Percentiles rank a stretch among this genome's conserved stretches.
These are phyloP conservation scores for Heliconius congener DNA, from an alignment of 1,140 invertebrate species.

Conservation along the genomic window DNA sequence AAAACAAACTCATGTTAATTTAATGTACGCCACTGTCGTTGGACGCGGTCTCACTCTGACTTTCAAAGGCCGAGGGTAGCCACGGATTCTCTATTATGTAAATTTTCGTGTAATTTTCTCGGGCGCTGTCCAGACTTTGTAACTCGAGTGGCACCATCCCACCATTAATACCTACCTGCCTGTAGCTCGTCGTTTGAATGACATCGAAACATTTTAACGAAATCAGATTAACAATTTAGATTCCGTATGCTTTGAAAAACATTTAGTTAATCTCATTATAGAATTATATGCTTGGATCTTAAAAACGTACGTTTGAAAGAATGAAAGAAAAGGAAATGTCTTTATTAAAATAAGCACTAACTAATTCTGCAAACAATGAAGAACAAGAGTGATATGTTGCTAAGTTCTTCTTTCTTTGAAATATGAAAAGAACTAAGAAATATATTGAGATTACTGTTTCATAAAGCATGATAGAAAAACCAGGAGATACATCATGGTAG, in stretches of 20 bases:
- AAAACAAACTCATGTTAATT: constrained; percentile 36
- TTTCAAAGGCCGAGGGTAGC: constrained; percentile 76
- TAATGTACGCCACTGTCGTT: constrained; percentile 55
- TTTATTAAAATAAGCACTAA: too few relatives aligned
- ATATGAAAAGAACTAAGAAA: too few relatives aligned
- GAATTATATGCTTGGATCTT: too few relatives aligned
- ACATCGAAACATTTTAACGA: constrained; percentile 18
- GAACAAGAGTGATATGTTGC: too few relatives aligned
- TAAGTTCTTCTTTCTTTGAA: too few relatives aligned
- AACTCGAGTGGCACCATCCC: constrained; percentile 46
- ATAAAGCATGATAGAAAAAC: too few relatives aligned
- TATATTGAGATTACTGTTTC: not conserved
- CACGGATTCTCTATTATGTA: constrained; percentile 81
- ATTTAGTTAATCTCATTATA: too few relatives aligned
- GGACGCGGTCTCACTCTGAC: constrained; percentile 58
- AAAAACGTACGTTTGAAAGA: too few relatives aligned
- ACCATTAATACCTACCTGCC: constrained; percentile 27
- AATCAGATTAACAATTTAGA: not conserved
- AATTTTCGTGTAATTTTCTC: constrained; percentile 76
- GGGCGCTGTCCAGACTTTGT: constrained; percentile 71
- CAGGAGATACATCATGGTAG: too few relatives aligned
- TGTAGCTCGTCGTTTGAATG: constrained; percentile 14
- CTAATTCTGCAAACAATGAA: too few relatives aligned
- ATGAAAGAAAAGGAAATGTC: too few relatives aligned
- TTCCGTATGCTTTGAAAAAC: not conserved